Evolutionary conservation across 2,888 invertebrate genomes (phyloP).

Genomic region (Hemaris fuciformis): DNA sequence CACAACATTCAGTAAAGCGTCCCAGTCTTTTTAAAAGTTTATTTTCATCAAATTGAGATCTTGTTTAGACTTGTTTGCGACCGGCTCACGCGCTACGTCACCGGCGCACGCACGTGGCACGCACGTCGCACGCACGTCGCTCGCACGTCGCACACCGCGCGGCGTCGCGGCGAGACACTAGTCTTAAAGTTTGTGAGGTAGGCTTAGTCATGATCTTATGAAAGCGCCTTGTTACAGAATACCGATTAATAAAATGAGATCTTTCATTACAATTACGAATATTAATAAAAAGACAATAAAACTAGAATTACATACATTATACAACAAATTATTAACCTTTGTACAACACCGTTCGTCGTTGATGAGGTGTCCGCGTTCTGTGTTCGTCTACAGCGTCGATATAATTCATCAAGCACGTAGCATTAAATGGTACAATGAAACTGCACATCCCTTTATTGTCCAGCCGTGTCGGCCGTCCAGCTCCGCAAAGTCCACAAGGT

Average conservation of each 20-base stretch:
- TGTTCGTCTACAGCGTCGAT: constrained; percentile 40
- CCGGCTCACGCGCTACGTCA: constrained; percentile 46
- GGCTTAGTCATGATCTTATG: constrained; percentile 82
- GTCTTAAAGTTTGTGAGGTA: constrained; percentile 79
- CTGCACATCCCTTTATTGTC: constrained; percentile 42
- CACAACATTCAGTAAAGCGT: constrained; percentile 82
- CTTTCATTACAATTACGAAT: constrained; percentile 82
- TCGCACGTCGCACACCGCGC: constrained; percentile 24
- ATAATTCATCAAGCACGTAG: constrained; percentile 54
- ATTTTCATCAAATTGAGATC: constrained; percentile 82
- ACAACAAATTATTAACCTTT: constrained; percentile 79
- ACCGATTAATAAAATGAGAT: constrained; percentile 83
- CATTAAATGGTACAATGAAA: constrained; percentile 73
- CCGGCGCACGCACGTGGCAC: constrained; percentile 23
- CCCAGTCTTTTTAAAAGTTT: constrained; percentile 81
- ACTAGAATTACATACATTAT: constrained; percentile 79
- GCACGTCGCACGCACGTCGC: constrained; percentile 23
- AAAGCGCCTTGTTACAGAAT: constrained; percentile 82
- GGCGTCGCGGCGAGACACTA: constrained; percentile 49
- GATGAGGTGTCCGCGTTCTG: constrained; percentile 52
- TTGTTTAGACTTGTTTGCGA: constrained; percentile 78
- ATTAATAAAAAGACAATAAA: constrained; percentile 79
- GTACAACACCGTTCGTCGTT: constrained; percentile 64
- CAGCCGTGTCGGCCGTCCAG: constrained; percentile 32
- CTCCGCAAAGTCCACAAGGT: constrained; percentile 20